These are phyloP conservation scores for Xanthorhoe spadicearia DNA, from an alignment of 2,888 invertebrate species.

Conservation along the genomic window DNA sequence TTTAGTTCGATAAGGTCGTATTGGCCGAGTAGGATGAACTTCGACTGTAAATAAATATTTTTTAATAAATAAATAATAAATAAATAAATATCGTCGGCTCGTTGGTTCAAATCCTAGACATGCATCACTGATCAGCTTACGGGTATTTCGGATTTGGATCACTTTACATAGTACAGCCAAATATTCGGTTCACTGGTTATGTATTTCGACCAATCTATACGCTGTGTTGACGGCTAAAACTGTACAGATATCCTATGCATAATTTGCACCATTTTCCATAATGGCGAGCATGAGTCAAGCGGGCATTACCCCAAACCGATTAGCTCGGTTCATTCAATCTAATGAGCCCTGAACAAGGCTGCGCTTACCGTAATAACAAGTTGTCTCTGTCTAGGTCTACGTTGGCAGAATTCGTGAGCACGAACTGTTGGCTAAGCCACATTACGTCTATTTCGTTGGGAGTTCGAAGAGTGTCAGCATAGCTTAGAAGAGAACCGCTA, in stretches of 20 bases:
- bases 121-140: too few species aligned
- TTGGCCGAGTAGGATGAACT: too few species aligned
- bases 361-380: conserved; percentile 36
- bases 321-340: conserved; percentile 29
- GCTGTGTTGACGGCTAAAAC: conserved; percentile 22
- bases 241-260: conserved; percentile 24
- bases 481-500: conserved; percentile 16
- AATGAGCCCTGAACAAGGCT: conserved; percentile 34
- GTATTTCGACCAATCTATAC: conserved; percentile 12
- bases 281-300: conserved; percentile 31
- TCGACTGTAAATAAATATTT: too few species aligned
- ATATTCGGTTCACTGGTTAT: background rate
- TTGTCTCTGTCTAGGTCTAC: conserved; percentile 36
- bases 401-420: conserved; percentile 40
- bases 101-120: too few species aligned
- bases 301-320: conserved; percentile 35
- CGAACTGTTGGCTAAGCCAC: conserved; percentile 40
- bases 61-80: too few species aligned
- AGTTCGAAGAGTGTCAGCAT: conserved; percentile 40
- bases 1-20: too few species aligned
- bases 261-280: conserved; percentile 32
- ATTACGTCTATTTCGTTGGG: conserved; percentile 46
- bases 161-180: background rate
- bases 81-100: too few species aligned
- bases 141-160: too few species aligned